A percentile compares a stretch with the other conserved stretches of the same genome.
Evolutionary conservation across 2,888 invertebrate genomes (phyloP).

Genomic region (Eupeodes latifasciatus): DNA sequence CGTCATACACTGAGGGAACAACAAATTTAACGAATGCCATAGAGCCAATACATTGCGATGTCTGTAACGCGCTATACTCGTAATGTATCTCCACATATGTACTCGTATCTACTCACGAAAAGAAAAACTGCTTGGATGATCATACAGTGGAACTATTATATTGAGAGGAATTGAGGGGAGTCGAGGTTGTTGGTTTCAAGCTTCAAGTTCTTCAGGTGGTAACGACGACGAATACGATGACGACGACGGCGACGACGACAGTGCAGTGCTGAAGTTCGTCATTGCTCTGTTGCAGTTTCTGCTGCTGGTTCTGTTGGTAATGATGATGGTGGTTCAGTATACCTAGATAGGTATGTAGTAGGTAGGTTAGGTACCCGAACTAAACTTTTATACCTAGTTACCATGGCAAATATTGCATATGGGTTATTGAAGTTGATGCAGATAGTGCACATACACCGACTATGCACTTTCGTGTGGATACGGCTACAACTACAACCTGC

Average conservation of each 20-base stretch:
- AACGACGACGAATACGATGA: slow-evolving; percentile 34
- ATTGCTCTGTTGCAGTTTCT: neutral
- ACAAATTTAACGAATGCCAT: slow-evolving; percentile 68
- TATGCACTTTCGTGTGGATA: slow-evolving; percentile 23
- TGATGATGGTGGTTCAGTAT: slow-evolving; percentile 45
- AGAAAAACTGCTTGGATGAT: slow-evolving; percentile 71
- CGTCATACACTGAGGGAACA: slow-evolving; percentile 65
- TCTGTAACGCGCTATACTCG: slow-evolving; percentile 39
- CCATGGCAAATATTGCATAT: slow-evolving; percentile 61
- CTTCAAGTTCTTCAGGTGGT: slow-evolving; percentile 76
- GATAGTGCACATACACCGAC: slow-evolving; percentile 69
- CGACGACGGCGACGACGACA: too few species aligned
- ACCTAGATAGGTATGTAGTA: neutral
- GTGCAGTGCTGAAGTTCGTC: slow-evolving; percentile 12
- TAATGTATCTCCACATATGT: slow-evolving; percentile 54
- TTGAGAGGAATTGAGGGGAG: neutral
- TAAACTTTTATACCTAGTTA: slow-evolving; percentile 61
- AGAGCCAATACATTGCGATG: slow-evolving; percentile 66
- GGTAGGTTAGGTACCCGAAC: slow-evolving; percentile 37
- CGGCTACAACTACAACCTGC: slow-evolving; percentile 33
- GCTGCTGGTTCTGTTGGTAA: neutral
- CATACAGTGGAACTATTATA: slow-evolving; percentile 67
- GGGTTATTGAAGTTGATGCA: slow-evolving; percentile 76
- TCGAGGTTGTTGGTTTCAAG: slow-evolving; percentile 44
- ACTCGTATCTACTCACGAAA: slow-evolving; percentile 39